Percentiles rank a stretch among this genome's conserved stretches.
Conservation (phyloP, 2,797 vertebrate genomes). For the Luscinia megarhynchos region DNA sequence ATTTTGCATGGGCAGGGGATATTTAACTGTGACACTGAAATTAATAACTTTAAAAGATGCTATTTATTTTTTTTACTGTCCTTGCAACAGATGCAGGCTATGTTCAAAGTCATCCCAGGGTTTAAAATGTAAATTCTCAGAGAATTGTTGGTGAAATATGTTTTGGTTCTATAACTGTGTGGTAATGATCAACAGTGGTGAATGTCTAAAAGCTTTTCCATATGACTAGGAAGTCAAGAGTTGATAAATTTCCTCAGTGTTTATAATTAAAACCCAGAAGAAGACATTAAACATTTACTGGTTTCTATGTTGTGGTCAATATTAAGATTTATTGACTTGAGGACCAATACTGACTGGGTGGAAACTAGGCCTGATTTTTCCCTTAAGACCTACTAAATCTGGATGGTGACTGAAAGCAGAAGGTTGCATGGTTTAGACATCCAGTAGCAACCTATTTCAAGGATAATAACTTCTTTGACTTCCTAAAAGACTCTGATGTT, state of each 20-base stretch:
- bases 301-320: conserved; percentile 62
- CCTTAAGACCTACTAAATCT: conserved; percentile 20
- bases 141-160: neutral
- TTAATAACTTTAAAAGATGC: conserved; percentile 32
- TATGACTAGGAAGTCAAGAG: conserved; percentile 72
- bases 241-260: conserved; percentile 67
- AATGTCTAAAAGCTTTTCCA: conserved; percentile 74
- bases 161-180: neutral
- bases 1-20: conserved; percentile 31
- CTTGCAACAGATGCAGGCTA: conserved; percentile 11
- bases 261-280: conserved; percentile 71
- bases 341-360: conserved; percentile 13
- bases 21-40: conserved; percentile 20
- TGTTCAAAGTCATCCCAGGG: neutral
- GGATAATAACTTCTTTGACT: neutral
- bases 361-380: conserved; percentile 34
- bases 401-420: conserved; percentile 43
- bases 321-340: conserved; percentile 69
- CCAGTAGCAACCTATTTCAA: neutral
- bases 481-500: neutral
- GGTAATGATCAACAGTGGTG: conserved; percentile 9
- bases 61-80: conserved; percentile 32
- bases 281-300: conserved; percentile 70
- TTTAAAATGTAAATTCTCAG: conserved; percentile 9
- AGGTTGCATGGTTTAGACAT: neutral